A percentile compares a stretch with the other conserved stretches of the same genome.
Conservation (phyloP, 2,797 vertebrate species). For the Pangasius krempfi region DNA sequence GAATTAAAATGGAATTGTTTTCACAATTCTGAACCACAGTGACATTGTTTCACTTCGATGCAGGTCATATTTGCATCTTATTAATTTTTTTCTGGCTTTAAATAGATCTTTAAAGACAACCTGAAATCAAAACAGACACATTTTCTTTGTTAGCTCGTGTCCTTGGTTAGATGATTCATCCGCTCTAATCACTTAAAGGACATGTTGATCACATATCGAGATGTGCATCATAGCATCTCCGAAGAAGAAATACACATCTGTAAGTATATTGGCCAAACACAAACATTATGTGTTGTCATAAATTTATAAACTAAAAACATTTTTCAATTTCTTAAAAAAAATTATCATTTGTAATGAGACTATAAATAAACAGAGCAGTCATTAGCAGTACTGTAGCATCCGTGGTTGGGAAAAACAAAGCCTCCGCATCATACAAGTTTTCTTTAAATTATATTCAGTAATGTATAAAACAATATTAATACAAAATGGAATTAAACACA, state of each 20-base stretch:
- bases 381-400: not conserved
- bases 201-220: not conserved
- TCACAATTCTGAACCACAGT: not conserved
- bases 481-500: not conserved
- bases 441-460: not conserved
- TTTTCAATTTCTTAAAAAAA: not conserved
- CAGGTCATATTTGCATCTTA: not conserved
- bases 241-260: not conserved
- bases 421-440: not conserved
- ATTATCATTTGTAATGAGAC: not conserved
- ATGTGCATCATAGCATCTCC: too few relatives aligned
- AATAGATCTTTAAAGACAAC: not conserved
- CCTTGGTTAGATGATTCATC: slow-evolving; percentile 20
- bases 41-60: not conserved
- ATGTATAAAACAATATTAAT: too few relatives aligned
- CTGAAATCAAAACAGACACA: slow-evolving; percentile 6
- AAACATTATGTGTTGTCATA: not conserved
- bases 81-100: not conserved
- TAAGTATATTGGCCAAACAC: not conserved
- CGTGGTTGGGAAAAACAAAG: not conserved
- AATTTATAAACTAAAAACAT: not conserved
- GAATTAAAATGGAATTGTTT: not conserved
- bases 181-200: not conserved
- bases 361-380: not conserved
- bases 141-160: not conserved